These are phyloP conservation scores for Beaufortia kweichowensis DNA, from an alignment of 2,113 vertebrate genomes.

Conservation along the genomic window DNA sequence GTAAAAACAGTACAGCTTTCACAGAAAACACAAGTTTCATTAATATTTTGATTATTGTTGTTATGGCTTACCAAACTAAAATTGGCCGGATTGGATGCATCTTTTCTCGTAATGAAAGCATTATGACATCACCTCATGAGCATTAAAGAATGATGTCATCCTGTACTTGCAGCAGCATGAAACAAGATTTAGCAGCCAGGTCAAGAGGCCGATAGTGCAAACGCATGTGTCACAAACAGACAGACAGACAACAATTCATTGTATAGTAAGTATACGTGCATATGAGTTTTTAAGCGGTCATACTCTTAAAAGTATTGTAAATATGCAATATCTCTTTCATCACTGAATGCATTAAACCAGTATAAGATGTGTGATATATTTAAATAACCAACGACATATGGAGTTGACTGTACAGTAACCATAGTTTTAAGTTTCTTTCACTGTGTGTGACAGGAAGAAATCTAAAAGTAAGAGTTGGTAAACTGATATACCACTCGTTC, in stretches of 20 bases:
- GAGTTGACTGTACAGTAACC: constrained; percentile 15
- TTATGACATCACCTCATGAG: constrained; percentile 64
- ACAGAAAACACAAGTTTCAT: background rate
- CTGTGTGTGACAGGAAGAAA: constrained; percentile 31
- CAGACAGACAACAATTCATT: constrained; percentile 6
- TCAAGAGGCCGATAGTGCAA: constrained; percentile 60
- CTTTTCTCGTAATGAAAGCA: constrained; percentile 55
- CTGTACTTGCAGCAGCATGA: constrained; percentile 51
- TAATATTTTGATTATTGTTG: background rate
- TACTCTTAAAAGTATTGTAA: background rate
- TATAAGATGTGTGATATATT: constrained; percentile 40
- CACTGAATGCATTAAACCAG: background rate
- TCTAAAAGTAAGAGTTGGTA: background rate
- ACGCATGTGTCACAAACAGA: constrained; percentile 6
- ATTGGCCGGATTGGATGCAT: background rate
- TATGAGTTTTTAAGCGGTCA: background rate
- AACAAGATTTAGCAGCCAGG: constrained; percentile 62
- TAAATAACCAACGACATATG: constrained; percentile 58
- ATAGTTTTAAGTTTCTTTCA: constrained; percentile 45
- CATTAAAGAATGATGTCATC: constrained; percentile 68
- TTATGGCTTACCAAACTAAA: background rate
- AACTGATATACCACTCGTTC: background rate
- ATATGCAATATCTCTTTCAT: background rate
- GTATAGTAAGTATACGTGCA: background rate
- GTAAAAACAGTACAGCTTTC: background rate